A percentile compares a stretch with the other conserved stretches of the same genome.
These are phyloP conservation scores for Sceloporus undulatus DNA, from an alignment of 2,113 vertebrate genomes.

Conservation along the genomic window DNA sequence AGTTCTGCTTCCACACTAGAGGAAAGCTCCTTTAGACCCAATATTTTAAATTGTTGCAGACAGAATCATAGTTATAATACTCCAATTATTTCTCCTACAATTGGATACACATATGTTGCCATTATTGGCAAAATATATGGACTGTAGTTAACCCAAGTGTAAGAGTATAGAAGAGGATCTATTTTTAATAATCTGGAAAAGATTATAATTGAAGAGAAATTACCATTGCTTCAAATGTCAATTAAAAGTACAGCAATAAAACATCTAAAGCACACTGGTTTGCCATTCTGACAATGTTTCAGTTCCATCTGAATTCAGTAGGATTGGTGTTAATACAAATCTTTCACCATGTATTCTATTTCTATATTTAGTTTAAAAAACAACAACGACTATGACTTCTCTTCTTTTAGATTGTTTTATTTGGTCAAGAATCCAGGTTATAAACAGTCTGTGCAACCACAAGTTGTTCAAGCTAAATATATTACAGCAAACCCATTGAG, in stretches of 20 bases:
- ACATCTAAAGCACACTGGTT: background rate
- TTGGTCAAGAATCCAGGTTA: accelerated
- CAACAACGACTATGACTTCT: background rate
- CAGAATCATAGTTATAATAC: background rate
- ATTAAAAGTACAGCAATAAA: conserved; percentile 16
- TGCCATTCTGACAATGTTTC: conserved; percentile 53
- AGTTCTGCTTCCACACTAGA: background rate
- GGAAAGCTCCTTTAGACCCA: background rate
- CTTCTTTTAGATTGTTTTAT: background rate
- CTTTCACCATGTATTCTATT: conserved; percentile 60
- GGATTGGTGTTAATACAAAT: conserved; percentile 64
- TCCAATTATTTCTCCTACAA: background rate
- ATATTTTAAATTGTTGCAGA: background rate
- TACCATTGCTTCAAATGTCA: conserved; percentile 27
- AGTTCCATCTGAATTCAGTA: conserved; percentile 53
- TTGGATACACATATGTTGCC: background rate
- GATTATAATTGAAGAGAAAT: background rate
- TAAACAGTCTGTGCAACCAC: background rate
- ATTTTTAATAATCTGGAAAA: background rate
- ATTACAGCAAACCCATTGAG: background rate
- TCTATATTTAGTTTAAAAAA: conserved; percentile 58
- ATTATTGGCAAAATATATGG: background rate
- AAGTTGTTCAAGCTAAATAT: background rate
- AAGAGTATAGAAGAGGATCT: background rate
- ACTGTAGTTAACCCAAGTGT: no score